Percentiles rank a stretch among this genome's conserved stretches.
These are phyloP conservation scores for Trichonephila clavipes DNA, from an alignment of 1,140 invertebrate species.

Conservation along the genomic window DNA sequence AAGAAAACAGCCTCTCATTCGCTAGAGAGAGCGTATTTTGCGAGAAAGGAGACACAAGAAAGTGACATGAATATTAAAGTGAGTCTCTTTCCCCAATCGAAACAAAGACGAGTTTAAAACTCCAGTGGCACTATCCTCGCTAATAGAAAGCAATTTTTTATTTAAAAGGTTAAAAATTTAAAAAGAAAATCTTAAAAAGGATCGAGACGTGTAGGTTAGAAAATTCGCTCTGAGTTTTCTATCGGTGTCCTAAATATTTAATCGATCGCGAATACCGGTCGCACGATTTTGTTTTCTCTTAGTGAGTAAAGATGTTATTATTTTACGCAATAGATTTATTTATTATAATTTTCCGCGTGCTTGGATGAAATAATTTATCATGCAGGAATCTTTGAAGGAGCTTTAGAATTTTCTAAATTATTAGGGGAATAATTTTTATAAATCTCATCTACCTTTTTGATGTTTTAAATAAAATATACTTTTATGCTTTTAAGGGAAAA, in stretches of 20 bases:
- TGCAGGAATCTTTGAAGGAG: too few species aligned
- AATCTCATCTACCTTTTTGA: too few species aligned
- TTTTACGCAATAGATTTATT: slow-evolving; percentile 4
- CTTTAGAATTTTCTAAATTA: neutral
- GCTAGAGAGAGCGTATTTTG: neutral
- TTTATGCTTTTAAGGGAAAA: too few species aligned
- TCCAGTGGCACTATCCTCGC: neutral
- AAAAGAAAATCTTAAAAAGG: slow-evolving; percentile 12
- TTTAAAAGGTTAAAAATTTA: slow-evolving; percentile 5
- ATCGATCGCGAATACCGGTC: neutral
- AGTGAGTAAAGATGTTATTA: neutral
- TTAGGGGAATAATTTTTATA: neutral
- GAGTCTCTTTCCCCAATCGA: slow-evolving; percentile 6
- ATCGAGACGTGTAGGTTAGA: neutral
- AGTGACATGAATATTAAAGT: slow-evolving; percentile 35
- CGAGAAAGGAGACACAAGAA: neutral
- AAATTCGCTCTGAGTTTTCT: neutral
- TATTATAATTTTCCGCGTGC: neutral
- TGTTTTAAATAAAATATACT: too few species aligned
- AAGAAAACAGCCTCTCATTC: neutral
- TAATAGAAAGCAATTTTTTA: slow-evolving; percentile 34
- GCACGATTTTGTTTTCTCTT: neutral
- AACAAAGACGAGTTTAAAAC: slow-evolving; percentile 26
- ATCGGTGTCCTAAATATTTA: slow-evolving; percentile 26
- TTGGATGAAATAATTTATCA: neutral